phyloP scores from a whole-genome alignment of 1,140 invertebrate genomes.

The Anastatus disparis region DNA sequence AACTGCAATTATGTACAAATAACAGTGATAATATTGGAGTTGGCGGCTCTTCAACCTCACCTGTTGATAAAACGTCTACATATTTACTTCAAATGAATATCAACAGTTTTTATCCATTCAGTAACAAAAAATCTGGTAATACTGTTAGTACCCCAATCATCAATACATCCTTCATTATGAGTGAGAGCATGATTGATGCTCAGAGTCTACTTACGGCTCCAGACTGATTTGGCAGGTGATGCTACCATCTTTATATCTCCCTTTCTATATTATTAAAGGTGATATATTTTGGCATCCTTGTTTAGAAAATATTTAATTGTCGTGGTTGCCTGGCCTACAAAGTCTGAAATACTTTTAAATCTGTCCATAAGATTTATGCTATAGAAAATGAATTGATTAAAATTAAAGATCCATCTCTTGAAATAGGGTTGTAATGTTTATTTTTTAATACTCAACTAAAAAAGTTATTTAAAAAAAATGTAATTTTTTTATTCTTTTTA shows the following conservation, averaged over 20 bases:
- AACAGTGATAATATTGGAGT: too few relatives aligned
- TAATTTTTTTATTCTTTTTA: too few relatives aligned
- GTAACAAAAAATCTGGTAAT: slow-evolving; percentile 57
- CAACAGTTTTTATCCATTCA: slow-evolving; percentile 65
- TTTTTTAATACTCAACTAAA: too few relatives aligned
- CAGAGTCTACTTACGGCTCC: slow-evolving; percentile 59
- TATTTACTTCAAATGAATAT: slow-evolving; percentile 59
- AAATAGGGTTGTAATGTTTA: too few relatives aligned
- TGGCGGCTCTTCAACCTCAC: slow-evolving; percentile 41
- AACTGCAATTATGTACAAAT: slow-evolving; percentile 58
- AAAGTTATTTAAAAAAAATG: too few relatives aligned
- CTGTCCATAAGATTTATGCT: too few relatives aligned
- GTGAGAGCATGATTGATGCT: slow-evolving; percentile 60
- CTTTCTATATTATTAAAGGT: background rate
- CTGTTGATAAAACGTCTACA: slow-evolving; percentile 53
- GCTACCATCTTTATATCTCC: background rate
- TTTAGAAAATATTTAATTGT: background rate
- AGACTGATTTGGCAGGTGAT: slow-evolving; percentile 51
- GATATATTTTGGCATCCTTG: background rate
- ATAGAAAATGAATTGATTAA: too few relatives aligned
- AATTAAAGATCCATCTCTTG: too few relatives aligned
- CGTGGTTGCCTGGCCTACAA: slow-evolving; percentile 8
- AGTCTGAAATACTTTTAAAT: background rate
- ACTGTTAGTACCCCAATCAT: slow-evolving; percentile 61
- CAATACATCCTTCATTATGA: slow-evolving; percentile 59